Percentiles rank a stretch among this genome's conserved stretches.
Evolutionary conservation across 2,113 vertebrate species (phyloP).

Genomic region (Picathartes gymnocephalus): DNA sequence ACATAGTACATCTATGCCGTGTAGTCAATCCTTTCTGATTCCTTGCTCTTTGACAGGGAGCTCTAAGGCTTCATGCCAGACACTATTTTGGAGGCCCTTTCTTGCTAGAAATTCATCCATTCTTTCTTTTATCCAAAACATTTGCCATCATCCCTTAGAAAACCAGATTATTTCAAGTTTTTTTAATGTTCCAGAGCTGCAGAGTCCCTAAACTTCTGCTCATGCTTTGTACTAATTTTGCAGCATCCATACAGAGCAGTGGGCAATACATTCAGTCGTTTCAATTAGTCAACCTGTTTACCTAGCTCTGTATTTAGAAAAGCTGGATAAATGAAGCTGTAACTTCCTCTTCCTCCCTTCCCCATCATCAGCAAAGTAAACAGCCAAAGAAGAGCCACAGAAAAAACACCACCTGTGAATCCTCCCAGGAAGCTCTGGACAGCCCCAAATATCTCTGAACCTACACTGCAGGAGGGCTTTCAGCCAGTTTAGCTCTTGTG

Average conservation of each 20-base stretch:
- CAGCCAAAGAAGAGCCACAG: not conserved
- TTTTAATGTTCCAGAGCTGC: not conserved
- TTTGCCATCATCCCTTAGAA: not conserved
- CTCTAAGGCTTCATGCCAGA: not conserved
- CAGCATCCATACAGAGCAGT: not conserved
- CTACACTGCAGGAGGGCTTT: not conserved
- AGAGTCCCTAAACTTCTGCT: not conserved
- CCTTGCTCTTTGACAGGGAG: not conserved
- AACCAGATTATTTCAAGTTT: not conserved
- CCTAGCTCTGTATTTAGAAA: conserved; percentile 50
- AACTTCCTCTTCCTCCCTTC: not conserved
- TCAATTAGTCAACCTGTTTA: conserved; percentile 55
- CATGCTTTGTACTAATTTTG: not conserved
- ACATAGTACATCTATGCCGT: not conserved
- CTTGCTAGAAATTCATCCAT: not conserved
- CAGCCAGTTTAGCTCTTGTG: not conserved
- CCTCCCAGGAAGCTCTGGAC: not conserved
- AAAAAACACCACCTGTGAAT: not conserved
- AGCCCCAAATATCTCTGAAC: not conserved
- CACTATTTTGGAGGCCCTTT: not conserved
- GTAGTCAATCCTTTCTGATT: not conserved
- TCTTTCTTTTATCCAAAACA: not conserved
- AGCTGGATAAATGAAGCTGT: conserved; percentile 16
- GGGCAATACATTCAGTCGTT: not conserved
- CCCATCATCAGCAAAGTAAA: not conserved